Conservation (phyloP, 1,140 invertebrate genomes). For the Cheumatopsyche charites region DNA sequence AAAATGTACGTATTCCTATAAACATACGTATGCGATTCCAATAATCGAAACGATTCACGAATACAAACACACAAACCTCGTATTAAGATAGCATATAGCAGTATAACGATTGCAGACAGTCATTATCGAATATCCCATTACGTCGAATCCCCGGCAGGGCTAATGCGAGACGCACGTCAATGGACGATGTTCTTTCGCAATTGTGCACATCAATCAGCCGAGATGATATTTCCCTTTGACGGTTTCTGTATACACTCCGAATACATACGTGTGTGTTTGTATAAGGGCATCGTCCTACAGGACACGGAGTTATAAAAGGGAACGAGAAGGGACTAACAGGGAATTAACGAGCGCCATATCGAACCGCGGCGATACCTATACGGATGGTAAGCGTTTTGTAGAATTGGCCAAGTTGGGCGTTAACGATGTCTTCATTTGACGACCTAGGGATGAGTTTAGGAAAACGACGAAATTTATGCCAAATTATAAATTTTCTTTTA, state of each 20-base stretch:
- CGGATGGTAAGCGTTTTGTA: not conserved
- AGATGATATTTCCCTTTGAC: constrained; percentile 22
- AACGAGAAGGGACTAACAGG: not conserved
- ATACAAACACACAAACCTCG: too few species aligned
- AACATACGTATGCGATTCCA: too few species aligned
- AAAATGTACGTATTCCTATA: too few species aligned
- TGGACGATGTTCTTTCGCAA: constrained; percentile 20
- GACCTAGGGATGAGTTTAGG: too few species aligned
- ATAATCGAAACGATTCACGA: too few species aligned
- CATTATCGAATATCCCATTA: constrained; percentile 13
- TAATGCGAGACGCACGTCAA: constrained; percentile 8
- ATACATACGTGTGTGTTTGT: not conserved
- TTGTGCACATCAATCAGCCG: constrained; percentile 15
- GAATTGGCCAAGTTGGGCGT: not conserved
- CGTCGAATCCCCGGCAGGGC: not conserved
- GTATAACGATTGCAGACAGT: not conserved
- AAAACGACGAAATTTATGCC: too few species aligned
- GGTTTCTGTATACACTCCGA: not conserved
- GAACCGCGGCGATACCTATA: not conserved
- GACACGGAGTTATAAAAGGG: not conserved
- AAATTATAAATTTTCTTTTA: too few species aligned
- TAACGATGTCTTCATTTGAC: not conserved
- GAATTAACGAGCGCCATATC: constrained; percentile 19
- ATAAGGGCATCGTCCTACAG: not conserved
- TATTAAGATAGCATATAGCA: too few species aligned